These are phyloP conservation scores for Narcine bancroftii DNA, from an alignment of 2,113 vertebrate species.

Conservation along the genomic window DNA sequence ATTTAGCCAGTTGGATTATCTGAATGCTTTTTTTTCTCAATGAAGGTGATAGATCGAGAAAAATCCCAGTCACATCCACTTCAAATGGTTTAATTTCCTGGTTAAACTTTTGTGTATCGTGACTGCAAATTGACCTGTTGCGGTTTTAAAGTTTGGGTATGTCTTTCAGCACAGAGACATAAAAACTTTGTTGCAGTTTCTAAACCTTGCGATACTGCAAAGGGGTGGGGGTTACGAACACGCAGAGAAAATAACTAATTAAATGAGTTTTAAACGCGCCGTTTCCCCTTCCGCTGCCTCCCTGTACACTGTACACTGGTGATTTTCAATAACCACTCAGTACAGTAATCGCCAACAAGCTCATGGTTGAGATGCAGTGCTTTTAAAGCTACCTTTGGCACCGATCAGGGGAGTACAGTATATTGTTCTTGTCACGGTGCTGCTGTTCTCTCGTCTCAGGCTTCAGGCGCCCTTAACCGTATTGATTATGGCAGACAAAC, in stretches of 20 bases:
- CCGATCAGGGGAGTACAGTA: slow-evolving; percentile 34
- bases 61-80: not conserved
- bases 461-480: slow-evolving; percentile 52
- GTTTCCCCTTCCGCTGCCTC: too few relatives aligned
- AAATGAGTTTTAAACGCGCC: not conserved
- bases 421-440: slow-evolving; percentile 45
- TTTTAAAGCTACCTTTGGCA: slow-evolving; percentile 35
- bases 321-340: not conserved
- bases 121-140: not conserved
- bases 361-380: slow-evolving; percentile 37
- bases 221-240: not conserved
- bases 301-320: not conserved
- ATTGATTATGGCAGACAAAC: slow-evolving; percentile 60
- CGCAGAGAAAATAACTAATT: not conserved
- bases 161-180: not conserved
- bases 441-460: slow-evolving; percentile 40
- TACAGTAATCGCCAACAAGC: slow-evolving; percentile 26
- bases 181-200: not conserved
- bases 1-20: not conserved
- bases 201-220: not conserved
- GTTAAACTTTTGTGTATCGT: not conserved
- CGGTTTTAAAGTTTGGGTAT: not conserved
- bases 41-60: too few relatives aligned
- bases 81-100: not conserved
- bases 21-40: not conserved